Base-by-base conservation (phyloP, 2,888 invertebrate species). In the Andrena fulva region DNA sequence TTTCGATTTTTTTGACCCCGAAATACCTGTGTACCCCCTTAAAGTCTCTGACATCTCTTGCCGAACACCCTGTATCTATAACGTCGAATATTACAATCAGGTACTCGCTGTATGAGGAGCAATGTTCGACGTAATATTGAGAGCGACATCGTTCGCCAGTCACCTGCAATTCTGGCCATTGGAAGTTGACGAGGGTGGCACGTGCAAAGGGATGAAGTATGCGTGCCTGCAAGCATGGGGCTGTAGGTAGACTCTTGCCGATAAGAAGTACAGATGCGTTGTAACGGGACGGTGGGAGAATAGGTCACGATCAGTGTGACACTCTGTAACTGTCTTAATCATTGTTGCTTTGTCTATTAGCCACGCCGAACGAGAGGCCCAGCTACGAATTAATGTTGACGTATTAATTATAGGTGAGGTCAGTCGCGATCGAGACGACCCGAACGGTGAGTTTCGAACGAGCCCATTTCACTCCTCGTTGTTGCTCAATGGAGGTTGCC, bases 401-500 rank as follows among this genome's bases (percentile, higher is more conserved):
- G 81, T 91, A 86, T 89, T 85, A 85, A 92, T 94, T 93, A 90
- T 93, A 95, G 95, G 94, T 94, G 94, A 95, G 89, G 94, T 93
- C 87, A 94, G 92, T 86, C 93, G 94, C 72, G 95, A 95, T 87
- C 94, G 94, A 90, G 95, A 95, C 79, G 94, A 95, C 89, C 92
- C 94, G 79, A 94, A 92, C 89, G 95, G 95, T 94, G 89, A 92
- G 92, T 89, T 85, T 77, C 60, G 69, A 20, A 64, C 66, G 54
- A 62, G 67, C 54, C 20, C 63, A 29, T 74, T 42, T 68, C 52
- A 63, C 10, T 52, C 29, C 20, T 68, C 42, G 54, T 27, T 24
- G 29, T 60, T 20, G 31, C 48, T 54, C 35, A 20, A 64, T 27
- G 42, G 42, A 42, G 42, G 42, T 42, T 42, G 42, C 42, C 42